Evolutionary conservation across 2,888 invertebrate genomes (phyloP).

Genomic region (Oxyteleia sp.): DNA sequence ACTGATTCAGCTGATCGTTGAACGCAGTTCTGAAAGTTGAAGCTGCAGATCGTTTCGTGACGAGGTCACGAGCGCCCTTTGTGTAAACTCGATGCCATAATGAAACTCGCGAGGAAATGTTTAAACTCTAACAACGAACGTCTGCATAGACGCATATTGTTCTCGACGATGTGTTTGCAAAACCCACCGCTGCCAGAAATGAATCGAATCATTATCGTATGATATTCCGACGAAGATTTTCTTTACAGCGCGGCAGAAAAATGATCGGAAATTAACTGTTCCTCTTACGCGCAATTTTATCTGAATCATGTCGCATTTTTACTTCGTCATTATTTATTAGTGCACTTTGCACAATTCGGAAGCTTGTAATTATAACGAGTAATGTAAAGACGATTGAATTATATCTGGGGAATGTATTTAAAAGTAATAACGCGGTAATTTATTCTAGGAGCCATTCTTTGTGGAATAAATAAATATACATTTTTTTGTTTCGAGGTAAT

Average conservation of each 20-base stretch:
- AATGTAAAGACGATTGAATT: neutral
- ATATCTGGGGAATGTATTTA: too few relatives aligned
- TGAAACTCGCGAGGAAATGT: constrained; percentile 56
- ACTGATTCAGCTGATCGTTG: constrained; percentile 53
- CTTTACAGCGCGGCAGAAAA: neutral
- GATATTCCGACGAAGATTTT: constrained; percentile 28
- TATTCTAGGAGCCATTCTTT: too few relatives aligned
- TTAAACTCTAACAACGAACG: constrained; percentile 56
- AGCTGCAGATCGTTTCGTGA: constrained; percentile 62
- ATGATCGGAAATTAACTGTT: neutral
- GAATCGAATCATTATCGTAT: constrained; percentile 59
- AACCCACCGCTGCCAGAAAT: constrained; percentile 47
- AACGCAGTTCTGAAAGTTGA: constrained; percentile 56
- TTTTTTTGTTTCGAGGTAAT: too few relatives aligned
- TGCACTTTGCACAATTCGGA: neutral
- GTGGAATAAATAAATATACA: too few relatives aligned
- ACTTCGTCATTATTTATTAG: neutral
- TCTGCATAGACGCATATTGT: constrained; percentile 54
- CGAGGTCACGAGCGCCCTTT: constrained; percentile 66
- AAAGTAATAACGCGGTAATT: too few relatives aligned
- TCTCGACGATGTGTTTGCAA: constrained; percentile 50
- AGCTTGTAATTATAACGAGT: neutral
- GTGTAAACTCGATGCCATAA: constrained; percentile 62
- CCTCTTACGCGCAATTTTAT: neutral
- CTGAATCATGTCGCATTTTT: neutral